Percentiles rank a stretch among this genome's conserved stretches.
Evolutionary conservation across 1,140 invertebrate species (phyloP).

Genomic region (Paralvinella palmiformis): DNA sequence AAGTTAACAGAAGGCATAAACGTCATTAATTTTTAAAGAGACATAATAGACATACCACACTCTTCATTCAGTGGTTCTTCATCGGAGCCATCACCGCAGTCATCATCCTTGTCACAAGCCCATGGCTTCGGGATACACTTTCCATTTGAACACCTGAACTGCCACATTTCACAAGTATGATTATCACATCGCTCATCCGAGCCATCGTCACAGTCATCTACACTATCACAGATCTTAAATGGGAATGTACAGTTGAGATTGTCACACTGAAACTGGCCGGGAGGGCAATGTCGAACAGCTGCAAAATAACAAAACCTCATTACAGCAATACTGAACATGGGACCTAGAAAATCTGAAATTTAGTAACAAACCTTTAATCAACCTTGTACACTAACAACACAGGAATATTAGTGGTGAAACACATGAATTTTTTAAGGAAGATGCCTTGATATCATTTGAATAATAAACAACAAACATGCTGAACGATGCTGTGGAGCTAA

Average conservation of each 20-base stretch:
- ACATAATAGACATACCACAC: conserved; percentile 25
- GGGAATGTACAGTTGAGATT: conserved; percentile 86
- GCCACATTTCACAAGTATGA: conserved; percentile 24
- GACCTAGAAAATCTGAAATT: no score
- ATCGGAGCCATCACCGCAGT: conserved; percentile 93
- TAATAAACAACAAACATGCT: no score
- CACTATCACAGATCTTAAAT: conserved; percentile 86
- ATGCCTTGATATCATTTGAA: no score
- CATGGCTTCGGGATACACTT: conserved; percentile 84
- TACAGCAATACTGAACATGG: no score
- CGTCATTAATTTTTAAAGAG: background rate
- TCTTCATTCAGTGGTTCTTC: conserved; percentile 80
- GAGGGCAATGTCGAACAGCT: conserved; percentile 55
- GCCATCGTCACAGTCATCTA: conserved; percentile 79
- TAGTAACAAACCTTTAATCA: no score
- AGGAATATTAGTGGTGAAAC: no score
- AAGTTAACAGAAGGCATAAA: no score
- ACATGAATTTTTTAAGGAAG: no score
- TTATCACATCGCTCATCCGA: conserved; percentile 67
- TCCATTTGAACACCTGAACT: conserved; percentile 32
- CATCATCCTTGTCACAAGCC: conserved; percentile 90
- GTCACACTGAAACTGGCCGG: conserved; percentile 88
- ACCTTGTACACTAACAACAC: no score
- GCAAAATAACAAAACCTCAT: no score
- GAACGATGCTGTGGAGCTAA: no score